Evolutionary conservation across 53 echinoderm and acorn worm genomes (phyloP), one percentile per base, ranked within the genome.

Genomic region (Temnopleurus reevesii): DNA sequence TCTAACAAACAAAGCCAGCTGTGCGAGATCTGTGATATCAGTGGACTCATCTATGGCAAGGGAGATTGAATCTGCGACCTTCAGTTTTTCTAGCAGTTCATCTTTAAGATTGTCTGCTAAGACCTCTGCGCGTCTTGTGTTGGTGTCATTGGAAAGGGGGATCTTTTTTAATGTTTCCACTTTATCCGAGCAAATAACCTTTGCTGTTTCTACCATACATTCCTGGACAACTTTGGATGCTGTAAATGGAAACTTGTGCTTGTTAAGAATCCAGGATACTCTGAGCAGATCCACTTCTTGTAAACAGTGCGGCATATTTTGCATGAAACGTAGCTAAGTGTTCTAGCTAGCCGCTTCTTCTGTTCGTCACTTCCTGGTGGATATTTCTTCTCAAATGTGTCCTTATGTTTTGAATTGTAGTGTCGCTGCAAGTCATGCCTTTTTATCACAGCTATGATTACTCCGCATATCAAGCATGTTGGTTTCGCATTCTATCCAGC

Each of bases 1-100:
- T 35, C 66, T 35, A 18, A 81, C 90, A 90, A 90, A 90, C 57
- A 90, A 26, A 17, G 65, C 45, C 83, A 90, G 53, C 77, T 90
- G 91, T 28, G 60, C 63, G 13, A 90, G 36, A 66, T 90, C 91
- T 3, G 84, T 81, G 53, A 90, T 84, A 24, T 90, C 91, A 19
- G 71, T 84, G 15, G 63, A 83, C 65, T 90, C 91, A 84, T 90
- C 84, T 25, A 65, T 64, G 26, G 91, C 91, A 45, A 83, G 84
- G 8, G 83, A 90, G 33, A 90, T 66, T 27, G 77, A 44, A 18
- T 76, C 53, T 28, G 53, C 31, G 31, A 44, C 61, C 31, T 45
- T 89, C 12, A 89, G 26, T 0, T 28, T 51, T 29, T 89, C 28
- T 12, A 77, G 1, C 12, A 76, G 76, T 27, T 89, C 31, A 28